Evolutionary conservation across 2,888 invertebrate genomes (phyloP).

Genomic region (Lasioglossum malachurum): DNA sequence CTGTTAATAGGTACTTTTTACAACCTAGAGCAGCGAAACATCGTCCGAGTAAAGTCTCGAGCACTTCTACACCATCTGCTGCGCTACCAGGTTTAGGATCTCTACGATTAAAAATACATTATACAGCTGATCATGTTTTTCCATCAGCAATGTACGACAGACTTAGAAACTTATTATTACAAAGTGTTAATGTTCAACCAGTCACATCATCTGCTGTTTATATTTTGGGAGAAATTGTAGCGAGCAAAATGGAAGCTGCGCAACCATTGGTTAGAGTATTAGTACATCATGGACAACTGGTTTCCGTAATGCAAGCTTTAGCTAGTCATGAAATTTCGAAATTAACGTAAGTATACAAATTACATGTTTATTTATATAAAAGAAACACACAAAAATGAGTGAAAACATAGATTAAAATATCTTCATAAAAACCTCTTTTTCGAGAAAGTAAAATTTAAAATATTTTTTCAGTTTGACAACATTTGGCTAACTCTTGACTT

Average conservation of each 20-base stretch:
- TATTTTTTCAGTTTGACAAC: not conserved
- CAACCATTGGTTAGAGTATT: conserved; percentile 95
- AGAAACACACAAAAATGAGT: not conserved
- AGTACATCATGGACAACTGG: conserved; percentile 94
- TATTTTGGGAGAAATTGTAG: conserved; percentile 94
- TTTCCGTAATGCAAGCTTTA: conserved; percentile 92
- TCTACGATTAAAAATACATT: conserved; percentile 93
- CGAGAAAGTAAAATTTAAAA: not conserved
- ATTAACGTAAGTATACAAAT: conserved; percentile 89
- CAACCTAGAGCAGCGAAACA: conserved; percentile 90
- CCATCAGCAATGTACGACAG: conserved; percentile 92
- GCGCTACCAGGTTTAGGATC: conserved; percentile 92
- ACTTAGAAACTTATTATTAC: conserved; percentile 91
- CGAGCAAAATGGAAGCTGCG: conserved; percentile 95
- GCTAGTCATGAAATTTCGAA: conserved; percentile 96
- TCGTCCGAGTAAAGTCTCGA: conserved; percentile 86
- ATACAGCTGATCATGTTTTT: conserved; percentile 96
- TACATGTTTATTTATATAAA: conserved; percentile 21
- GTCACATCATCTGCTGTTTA: conserved; percentile 93
- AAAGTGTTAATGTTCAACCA: conserved; percentile 90
- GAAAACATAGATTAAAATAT: not conserved
- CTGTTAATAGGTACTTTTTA: conserved; percentile 89
- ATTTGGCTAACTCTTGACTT: not conserved
- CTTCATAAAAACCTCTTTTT: not conserved
- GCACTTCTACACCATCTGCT: conserved; percentile 90